phyloP scores from a whole-genome alignment of 2,113 vertebrate genomes.

The Grus americana region DNA sequence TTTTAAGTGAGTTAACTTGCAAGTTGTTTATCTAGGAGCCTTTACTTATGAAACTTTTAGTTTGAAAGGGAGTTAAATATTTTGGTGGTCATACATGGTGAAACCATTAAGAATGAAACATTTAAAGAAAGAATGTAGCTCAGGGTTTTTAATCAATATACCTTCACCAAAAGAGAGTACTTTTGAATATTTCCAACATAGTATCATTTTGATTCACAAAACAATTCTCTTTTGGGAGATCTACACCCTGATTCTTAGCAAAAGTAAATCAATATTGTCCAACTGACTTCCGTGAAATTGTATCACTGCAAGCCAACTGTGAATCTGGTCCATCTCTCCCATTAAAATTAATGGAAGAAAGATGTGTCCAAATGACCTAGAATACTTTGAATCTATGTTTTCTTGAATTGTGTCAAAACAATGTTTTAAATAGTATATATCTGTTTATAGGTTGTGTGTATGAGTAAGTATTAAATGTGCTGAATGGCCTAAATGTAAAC shows the following conservation, averaged over 20 bases:
- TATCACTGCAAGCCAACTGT: neutral
- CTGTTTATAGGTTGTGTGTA: neutral
- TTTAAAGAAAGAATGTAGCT: neutral
- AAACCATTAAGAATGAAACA: neutral
- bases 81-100: neutral
- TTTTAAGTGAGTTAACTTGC: neutral
- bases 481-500: constrained; percentile 26
- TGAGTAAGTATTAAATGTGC: neutral
- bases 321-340: neutral
- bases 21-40: neutral
- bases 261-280: neutral
- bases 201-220: neutral
- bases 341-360: constrained; percentile 50
- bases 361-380: neutral
- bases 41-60: neutral
- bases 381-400: neutral
- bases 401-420: constrained; percentile 44
- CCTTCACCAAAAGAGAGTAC: neutral
- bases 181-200: neutral
- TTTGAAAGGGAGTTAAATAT: neutral
- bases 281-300: neutral
- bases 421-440: neutral
- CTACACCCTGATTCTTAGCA: neutral
- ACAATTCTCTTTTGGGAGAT: neutral
- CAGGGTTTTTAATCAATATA: neutral